Percentiles rank a stretch among this genome's conserved stretches.
phyloP scores from a whole-genome alignment of 2,797 vertebrate genomes.

The Perdix hodgsoniae region DNA sequence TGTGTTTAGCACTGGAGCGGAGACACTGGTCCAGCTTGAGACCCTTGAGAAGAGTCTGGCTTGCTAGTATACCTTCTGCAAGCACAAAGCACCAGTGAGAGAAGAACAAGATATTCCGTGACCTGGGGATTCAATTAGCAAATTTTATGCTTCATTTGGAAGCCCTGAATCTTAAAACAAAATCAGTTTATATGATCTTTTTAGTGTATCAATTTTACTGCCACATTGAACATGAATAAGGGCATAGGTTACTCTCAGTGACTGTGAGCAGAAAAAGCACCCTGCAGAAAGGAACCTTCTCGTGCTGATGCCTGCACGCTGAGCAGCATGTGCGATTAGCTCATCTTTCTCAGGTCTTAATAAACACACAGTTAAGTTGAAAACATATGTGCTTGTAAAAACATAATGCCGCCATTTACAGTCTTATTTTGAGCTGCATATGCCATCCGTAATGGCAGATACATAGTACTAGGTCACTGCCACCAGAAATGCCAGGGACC shows the following conservation, averaged over 20 bases:
- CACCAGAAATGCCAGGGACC: not conserved
- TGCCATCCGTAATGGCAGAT: not conserved
- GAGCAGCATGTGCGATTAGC: not conserved
- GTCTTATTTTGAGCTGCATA: not conserved
- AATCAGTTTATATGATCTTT: not conserved
- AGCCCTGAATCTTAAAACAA: constrained; percentile 14
- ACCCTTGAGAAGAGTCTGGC: not conserved
- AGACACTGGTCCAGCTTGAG: not conserved
- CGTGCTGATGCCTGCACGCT: not conserved
- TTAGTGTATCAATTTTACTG: constrained; percentile 33
- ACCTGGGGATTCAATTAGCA: not conserved
- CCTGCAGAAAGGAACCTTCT: not conserved
- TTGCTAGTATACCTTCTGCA: not conserved
- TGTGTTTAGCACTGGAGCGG: not conserved
- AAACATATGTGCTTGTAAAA: not conserved
- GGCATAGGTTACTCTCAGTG: not conserved
- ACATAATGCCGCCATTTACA: not conserved
- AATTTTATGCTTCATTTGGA: constrained; percentile 15
- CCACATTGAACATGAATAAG: constrained; percentile 10
- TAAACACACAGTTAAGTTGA: not conserved
- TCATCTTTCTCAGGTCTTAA: not conserved
- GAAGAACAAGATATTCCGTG: not conserved
- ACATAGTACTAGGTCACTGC: not conserved
- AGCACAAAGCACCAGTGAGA: not conserved
- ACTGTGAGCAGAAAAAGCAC: not conserved